phyloP scores from a whole-genome alignment of 2,888 invertebrate species.

The Molanna angustata region DNA sequence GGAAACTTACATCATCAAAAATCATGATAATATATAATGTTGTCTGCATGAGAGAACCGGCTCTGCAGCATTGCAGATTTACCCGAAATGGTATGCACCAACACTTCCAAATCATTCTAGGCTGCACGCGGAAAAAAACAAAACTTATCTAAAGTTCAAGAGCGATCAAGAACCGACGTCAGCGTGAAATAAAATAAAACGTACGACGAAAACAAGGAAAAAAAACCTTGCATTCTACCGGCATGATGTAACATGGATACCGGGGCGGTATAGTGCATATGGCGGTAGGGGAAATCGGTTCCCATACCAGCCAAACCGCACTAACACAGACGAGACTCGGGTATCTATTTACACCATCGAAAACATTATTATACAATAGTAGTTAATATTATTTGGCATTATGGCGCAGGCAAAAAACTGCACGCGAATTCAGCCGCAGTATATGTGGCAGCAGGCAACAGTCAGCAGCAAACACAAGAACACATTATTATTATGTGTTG shows the following conservation, averaged over 20 bases:
- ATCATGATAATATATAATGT: conserved; percentile 16
- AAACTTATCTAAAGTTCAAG: conserved; percentile 30
- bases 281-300: too few relatives aligned
- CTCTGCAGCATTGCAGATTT: conserved; percentile 26
- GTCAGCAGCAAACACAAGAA: too few relatives aligned
- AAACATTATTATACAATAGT: too few relatives aligned
- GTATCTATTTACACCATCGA: too few relatives aligned
- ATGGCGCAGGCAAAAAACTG: too few relatives aligned
- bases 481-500: too few relatives aligned
- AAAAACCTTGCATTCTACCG: conserved; percentile 32
- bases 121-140: conserved; percentile 8
- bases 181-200: conserved; percentile 22
- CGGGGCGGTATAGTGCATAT: too few relatives aligned
- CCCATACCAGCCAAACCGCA: too few relatives aligned
- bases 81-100: conserved; percentile 5
- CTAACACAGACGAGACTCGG: too few relatives aligned
- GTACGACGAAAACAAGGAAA: conserved; percentile 20
- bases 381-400: too few relatives aligned
- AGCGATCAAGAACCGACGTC: conserved; percentile 25
- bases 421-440: too few relatives aligned
- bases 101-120: background rate
- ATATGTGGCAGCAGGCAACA: too few relatives aligned
- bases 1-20: conserved; percentile 26
- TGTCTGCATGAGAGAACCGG: conserved; percentile 14
- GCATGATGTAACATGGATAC: conserved; percentile 26